These are phyloP conservation scores for Anorthoa munda DNA, from an alignment of 2,888 invertebrate genomes.

Conservation along the genomic window DNA sequence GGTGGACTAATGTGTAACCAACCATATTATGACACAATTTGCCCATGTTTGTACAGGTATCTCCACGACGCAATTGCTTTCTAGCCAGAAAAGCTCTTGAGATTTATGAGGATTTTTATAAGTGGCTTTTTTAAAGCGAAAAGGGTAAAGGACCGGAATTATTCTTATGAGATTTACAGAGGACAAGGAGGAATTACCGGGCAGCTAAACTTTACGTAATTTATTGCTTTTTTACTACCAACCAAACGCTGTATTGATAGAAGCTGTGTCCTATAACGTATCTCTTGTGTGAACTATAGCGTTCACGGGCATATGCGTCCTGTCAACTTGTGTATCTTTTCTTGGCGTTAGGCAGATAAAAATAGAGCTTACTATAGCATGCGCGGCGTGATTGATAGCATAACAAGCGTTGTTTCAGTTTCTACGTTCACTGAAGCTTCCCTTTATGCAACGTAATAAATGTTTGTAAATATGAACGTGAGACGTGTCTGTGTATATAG, in stretches of 20 bases:
- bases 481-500: constrained; percentile 53
- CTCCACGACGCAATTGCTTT: constrained; percentile 5
- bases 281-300: constrained; percentile 35
- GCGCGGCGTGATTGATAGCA: constrained; percentile 58
- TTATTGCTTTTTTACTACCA: constrained; percentile 1
- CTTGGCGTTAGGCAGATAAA: constrained; percentile 52
- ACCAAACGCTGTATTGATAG: constrained; percentile 6
- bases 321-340: constrained; percentile 51
- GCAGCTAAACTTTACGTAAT: constrained; percentile 11
- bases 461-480: constrained; percentile 63
- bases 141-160: constrained; percentile 30
- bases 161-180: constrained; percentile 36
- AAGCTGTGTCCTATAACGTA: constrained; percentile 34
- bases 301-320: constrained; percentile 38
- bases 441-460: constrained; percentile 63
- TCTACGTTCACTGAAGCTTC: constrained; percentile 59
- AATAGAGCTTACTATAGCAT: constrained; percentile 53
- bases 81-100: constrained; percentile 15
- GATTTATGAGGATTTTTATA: constrained; percentile 27
- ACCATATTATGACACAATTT: constrained; percentile 37
- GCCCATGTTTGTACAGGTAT: constrained; percentile 41
- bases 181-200: constrained; percentile 11
- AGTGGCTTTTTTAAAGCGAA: constrained; percentile 12
- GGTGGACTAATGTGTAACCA: constrained; percentile 44
- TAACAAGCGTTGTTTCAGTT: constrained; percentile 59